phyloP scores from a whole-genome alignment of 1,140 invertebrate species.

The Magallana angulata region DNA sequence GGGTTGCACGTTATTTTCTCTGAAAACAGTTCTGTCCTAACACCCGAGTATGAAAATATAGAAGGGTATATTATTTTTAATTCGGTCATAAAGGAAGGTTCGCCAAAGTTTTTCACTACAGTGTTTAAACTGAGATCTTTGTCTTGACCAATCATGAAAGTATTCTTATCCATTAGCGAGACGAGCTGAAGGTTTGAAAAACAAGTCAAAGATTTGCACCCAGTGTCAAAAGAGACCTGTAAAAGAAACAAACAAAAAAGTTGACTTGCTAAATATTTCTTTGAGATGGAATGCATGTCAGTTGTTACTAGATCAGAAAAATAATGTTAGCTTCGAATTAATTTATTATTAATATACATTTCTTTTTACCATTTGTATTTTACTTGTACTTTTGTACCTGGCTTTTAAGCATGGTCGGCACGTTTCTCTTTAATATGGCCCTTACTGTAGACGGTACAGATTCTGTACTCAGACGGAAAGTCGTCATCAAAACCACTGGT shows the following conservation, averaged over 20 bases:
- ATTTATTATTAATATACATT: no score
- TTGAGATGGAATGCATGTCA: no score
- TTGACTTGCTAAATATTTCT: no score
- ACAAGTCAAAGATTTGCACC: not conserved
- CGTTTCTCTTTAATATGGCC: not conserved
- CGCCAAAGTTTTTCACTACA: not conserved
- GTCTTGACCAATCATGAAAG: not conserved
- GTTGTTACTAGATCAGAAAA: no score
- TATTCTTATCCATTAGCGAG: not conserved
- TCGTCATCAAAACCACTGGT: not conserved
- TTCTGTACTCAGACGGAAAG: not conserved
- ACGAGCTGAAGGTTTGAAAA: not conserved
- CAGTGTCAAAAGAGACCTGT: constrained; percentile 14
- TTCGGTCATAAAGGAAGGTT: not conserved
- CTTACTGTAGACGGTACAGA: not conserved
- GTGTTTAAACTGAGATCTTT: not conserved
- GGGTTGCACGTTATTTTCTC: not conserved
- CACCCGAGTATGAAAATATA: not conserved
- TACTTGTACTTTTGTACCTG: not conserved
- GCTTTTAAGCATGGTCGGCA: not conserved
- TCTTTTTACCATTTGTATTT: no score
- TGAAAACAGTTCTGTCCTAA: not conserved
- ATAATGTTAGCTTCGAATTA: no score
- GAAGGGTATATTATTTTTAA: not conserved
- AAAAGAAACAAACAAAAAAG: no score